phyloP scores from a whole-genome alignment of 2,113 vertebrate genomes.

The Motacilla alba region DNA sequence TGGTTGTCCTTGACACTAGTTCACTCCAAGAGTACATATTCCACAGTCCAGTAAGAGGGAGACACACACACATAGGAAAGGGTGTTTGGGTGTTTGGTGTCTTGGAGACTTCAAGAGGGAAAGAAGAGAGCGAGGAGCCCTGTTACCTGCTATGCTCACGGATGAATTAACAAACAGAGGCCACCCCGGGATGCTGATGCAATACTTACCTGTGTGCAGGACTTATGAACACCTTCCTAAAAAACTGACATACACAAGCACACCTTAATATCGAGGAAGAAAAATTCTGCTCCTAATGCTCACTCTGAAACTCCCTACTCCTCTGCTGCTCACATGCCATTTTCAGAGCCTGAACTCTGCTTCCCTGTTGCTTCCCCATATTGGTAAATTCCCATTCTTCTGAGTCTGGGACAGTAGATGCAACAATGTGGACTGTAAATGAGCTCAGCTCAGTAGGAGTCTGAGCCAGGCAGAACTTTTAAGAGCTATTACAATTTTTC shows the following conservation, averaged over 20 bases:
- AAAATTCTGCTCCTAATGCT: not conserved
- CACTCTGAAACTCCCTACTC: not conserved
- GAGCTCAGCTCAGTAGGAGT: not conserved
- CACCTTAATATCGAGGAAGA: not conserved
- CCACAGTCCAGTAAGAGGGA: not conserved
- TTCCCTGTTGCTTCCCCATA: not conserved
- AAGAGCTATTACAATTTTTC: not conserved
- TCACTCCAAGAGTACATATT: not conserved
- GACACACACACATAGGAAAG: not conserved
- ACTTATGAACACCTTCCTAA: not conserved
- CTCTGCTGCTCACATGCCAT: not conserved
- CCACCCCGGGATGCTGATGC: not conserved
- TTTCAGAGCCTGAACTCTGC: not conserved
- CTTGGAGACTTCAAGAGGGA: not conserved
- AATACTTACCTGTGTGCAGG: not conserved
- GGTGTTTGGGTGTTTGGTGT: not conserved
- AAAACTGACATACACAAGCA: not conserved
- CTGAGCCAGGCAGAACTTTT: not conserved
- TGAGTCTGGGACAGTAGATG: not conserved
- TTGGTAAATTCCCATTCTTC: not conserved
- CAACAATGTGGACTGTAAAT: not conserved
- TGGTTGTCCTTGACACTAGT: not conserved
- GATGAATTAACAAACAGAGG: not conserved
- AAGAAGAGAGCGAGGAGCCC: rapidly evolving
- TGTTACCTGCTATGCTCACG: not conserved